Conservation (phyloP, 2,797 vertebrate species). For the Brotula barbata region DNA sequence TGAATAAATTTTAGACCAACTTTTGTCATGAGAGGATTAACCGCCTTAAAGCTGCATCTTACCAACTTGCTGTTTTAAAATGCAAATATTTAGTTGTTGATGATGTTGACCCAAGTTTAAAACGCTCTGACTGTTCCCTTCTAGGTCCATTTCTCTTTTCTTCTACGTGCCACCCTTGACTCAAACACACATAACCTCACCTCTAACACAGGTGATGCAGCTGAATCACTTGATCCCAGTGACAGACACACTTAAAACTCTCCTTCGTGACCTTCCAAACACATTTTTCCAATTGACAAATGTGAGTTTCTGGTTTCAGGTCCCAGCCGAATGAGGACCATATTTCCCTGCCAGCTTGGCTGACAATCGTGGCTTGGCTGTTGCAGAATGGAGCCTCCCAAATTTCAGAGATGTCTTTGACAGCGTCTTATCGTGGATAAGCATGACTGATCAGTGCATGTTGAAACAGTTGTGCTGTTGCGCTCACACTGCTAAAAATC, state of each 20-base stretch:
- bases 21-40: constrained; percentile 28
- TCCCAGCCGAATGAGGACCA: constrained; percentile 15
- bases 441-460: not conserved
- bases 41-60: constrained; percentile 30
- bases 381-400: not conserved
- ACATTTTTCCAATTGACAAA: constrained; percentile 26
- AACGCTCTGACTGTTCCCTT: constrained; percentile 6
- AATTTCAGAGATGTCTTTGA: not conserved
- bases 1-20: constrained; percentile 7
- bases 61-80: too few species aligned
- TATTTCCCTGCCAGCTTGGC: constrained; percentile 14
- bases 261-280: constrained; percentile 14
- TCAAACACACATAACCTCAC: constrained; percentile 20
- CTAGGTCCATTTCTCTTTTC: constrained; percentile 15
- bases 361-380: not conserved
- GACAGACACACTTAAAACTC: not conserved
- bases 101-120: constrained; percentile 13
- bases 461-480: constrained; percentile 1
- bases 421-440: constrained; percentile 7
- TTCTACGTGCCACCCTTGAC: constrained; percentile 18
- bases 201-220: constrained; percentile 13
- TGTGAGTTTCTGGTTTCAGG: not conserved
- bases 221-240: constrained; percentile 3
- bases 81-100: constrained; percentile 13
- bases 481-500: not conserved